Base-by-base conservation (phyloP, 2,113 vertebrate genomes). In the Myocastor coypus region DNA sequence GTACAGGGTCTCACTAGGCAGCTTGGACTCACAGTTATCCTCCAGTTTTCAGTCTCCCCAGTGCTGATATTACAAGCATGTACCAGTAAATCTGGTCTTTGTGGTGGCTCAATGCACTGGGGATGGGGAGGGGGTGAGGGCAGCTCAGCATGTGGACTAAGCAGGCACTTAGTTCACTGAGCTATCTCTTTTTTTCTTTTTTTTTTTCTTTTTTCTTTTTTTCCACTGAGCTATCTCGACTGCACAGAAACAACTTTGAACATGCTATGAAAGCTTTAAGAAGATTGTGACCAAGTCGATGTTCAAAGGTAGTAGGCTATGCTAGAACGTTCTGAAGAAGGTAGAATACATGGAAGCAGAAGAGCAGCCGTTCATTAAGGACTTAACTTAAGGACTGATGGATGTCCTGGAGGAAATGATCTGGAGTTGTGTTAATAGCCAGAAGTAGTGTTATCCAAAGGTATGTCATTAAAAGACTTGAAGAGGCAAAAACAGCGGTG, bases 381-480 rank as follows among this genome's bases (percentile, higher is more conserved):
- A 87, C 5, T 69, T 42, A 40, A 46, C 22, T 73, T 46, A 26
- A 50, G 19, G 59, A 83, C 1, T 92, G 20, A n/a, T 73, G 28
- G 13, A 2, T 24, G 4, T 28, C 37, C 37, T 77, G 52, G 24
- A 92, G 22, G 22, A 96, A 66, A n/a, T 61, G 40, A 92, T 26
- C 64, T 92, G 20, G 37, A 92, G 73, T 30, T 52, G 10, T 52
- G 28, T 85, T 52, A 57, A 69, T 14, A 57, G 4, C 46, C 46
- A 24, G 75, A 69, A 95, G 82, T 68, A 80, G 80, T 19, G 20
- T 61, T 83, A 87, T 32, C 4, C 84, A 95, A 80, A 95, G 34
- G 26, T 0, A 1, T 24, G 2, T 64, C 57, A 55, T 66, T 69
- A 69, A 82, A 32, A 89, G n/a, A 86, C 69, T 22, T 64, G 10